Evolutionary conservation across 1,140 invertebrate species (phyloP).

Genomic region (Aphidius gifuensis): DNA sequence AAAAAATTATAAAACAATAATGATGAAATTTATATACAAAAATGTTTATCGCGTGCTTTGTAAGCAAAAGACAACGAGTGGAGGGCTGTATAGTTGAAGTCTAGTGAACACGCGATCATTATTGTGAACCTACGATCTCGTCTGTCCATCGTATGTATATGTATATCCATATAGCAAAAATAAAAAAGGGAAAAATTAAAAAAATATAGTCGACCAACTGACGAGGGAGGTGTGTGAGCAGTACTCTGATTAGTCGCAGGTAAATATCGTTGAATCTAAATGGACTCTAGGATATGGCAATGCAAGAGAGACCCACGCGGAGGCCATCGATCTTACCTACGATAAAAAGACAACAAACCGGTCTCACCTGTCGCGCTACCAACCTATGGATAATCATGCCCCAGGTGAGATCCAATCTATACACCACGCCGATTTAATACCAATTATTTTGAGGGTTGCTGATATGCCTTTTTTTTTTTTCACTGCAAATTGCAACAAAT

Average conservation of each 20-base stretch:
- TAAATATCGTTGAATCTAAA: constrained; percentile 29
- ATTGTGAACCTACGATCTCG: constrained; percentile 14
- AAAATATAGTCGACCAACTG: no score
- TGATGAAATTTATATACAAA: not conserved
- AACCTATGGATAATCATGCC: constrained; percentile 25
- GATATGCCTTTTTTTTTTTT: constrained; percentile 14
- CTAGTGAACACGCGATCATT: constrained; percentile 24
- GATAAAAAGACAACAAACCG: constrained; percentile 32
- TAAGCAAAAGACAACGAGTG: not conserved
- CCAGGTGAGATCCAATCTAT: constrained; percentile 25
- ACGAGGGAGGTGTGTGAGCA: not conserved
- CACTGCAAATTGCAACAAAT: constrained; percentile 28
- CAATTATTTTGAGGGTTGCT: constrained; percentile 28
- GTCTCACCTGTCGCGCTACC: constrained; percentile 28
- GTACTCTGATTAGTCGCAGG: constrained; percentile 27
- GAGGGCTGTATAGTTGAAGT: constrained; percentile 6
- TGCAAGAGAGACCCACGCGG: constrained; percentile 4
- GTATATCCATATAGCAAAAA: no score
- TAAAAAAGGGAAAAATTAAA: not conserved
- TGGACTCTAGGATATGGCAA: constrained; percentile 22
- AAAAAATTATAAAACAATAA: not conserved
- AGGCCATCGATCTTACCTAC: constrained; percentile 27
- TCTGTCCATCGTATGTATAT: not conserved
- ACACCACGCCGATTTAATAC: constrained; percentile 28
- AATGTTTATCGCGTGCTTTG: constrained; percentile 12